These are phyloP conservation scores for Anarsia innoxiella DNA, from an alignment of 2,888 invertebrate genomes.

Conservation along the genomic window DNA sequence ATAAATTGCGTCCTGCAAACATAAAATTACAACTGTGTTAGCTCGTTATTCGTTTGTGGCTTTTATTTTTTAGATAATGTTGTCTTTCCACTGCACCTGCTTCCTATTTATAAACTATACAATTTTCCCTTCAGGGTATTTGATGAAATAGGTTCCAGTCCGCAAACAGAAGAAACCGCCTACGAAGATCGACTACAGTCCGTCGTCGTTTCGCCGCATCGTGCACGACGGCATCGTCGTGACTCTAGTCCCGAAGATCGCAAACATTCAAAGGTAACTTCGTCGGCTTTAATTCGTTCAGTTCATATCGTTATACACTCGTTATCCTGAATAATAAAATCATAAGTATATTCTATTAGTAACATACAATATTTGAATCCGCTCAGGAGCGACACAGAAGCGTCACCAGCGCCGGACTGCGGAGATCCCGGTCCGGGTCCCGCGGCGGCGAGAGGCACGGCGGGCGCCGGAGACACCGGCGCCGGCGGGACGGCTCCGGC, in stretches of 20 bases:
- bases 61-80: too few species aligned
- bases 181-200: conserved; percentile 70
- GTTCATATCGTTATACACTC: too few species aligned
- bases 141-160: conserved; percentile 76
- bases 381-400: conserved; percentile 53
- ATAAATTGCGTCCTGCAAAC: too few species aligned
- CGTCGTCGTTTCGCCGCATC: conserved; percentile 69
- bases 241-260: conserved; percentile 85
- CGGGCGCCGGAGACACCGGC: conserved; percentile 68
- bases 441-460: conserved; percentile 44
- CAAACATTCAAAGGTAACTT: conserved; percentile 54
- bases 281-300: too few species aligned
- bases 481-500: conserved; percentile 63
- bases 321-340: too few species aligned
- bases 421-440: conserved; percentile 45
- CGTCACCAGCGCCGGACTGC: conserved; percentile 20
- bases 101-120: too few species aligned
- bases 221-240: conserved; percentile 55
- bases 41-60: too few species aligned
- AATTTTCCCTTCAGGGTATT: conserved; percentile 56
- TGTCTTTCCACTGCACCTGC: too few species aligned
- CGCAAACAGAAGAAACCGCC: conserved; percentile 79
- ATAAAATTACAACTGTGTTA: too few species aligned
- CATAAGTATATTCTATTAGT: too few species aligned
- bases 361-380: too few species aligned